phyloP scores from a whole-genome alignment of 2,113 vertebrate species.

The Plecotus auritus region DNA sequence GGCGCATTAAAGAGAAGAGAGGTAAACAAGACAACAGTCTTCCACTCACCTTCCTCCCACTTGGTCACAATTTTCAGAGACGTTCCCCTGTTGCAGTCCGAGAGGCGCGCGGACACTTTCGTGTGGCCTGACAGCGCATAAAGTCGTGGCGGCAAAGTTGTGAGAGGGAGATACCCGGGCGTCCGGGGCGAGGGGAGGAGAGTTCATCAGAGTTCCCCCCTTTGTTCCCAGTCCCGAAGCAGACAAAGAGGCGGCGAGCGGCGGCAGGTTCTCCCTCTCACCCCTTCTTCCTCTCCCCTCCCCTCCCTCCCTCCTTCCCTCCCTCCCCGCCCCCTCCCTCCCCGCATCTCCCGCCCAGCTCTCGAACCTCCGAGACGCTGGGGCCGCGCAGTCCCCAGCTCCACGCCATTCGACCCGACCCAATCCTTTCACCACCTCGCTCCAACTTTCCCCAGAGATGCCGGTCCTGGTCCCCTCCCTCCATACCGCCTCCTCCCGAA shows the following conservation, averaged over 20 bases:
- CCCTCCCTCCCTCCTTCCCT: conserved; percentile 27
- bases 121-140: conserved; percentile 62
- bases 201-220: conserved; percentile 86
- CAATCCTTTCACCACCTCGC: neutral
- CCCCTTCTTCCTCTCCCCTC: conserved; percentile 74
- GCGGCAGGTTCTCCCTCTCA: conserved; percentile 83
- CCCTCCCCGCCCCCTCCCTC: conserved; percentile 61
- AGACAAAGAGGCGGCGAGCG: conserved; percentile 86
- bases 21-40: conserved; percentile 46
- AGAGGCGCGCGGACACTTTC: conserved; percentile 31
- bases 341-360: conserved; percentile 65
- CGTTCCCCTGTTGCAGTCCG: neutral
- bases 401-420: neutral
- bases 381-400: conserved; percentile 47
- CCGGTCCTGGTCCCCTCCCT: conserved; percentile 45
- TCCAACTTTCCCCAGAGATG: conserved; percentile 63
- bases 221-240: conserved; percentile 87
- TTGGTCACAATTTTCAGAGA: conserved; percentile 37
- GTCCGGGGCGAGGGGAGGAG: conserved; percentile 75
- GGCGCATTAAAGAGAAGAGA: conserved; percentile 23
- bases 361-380: conserved; percentile 34
- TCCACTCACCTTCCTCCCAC: conserved; percentile 76
- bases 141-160: conserved; percentile 76
- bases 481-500: neutral
- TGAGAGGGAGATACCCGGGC: conserved; percentile 68